Evolutionary conservation across 2,797 vertebrate species (phyloP), one percentile per base, ranked within the genome.

Genomic region (Trachurus trachurus): DNA sequence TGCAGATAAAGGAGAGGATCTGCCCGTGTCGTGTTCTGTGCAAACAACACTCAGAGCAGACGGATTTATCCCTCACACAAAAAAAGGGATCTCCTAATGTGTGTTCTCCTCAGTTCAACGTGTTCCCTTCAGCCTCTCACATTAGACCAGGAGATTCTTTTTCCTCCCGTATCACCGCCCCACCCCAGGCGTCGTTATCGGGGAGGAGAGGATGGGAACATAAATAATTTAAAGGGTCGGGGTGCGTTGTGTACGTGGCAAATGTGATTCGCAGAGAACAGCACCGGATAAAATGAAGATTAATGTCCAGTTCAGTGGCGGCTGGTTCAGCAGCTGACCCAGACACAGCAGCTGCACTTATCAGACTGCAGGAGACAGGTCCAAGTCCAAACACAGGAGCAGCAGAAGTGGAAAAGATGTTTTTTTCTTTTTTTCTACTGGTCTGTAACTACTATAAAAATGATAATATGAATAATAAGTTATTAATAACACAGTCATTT

Each of bases 261-360:
- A 90, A 84, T 76, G 74, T 66, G 82, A 87, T 90, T 80, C 68
- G 63, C 65, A 61, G 72, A 60, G 68, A 84, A 65, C 59, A 39
- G 19, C 16, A 8, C 15, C 2, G 54, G 58, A 72, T 88, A 58
- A 87, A 78, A 87, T 85, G 59, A 83, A 89, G 83, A 89, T 75
- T 31, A 80, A 86, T 86, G 78, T 71, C 66, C 67, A 3, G 69
- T 63, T 81, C 66, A 53, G 17, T 5, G 9, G 31, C 6, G 22
- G 37, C 49, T 74, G 54, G 50, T 65, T 47, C 50, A 76, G 68
- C 58, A 3, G 54, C 68, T 78, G 87, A 87, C 72, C 87, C 37
- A 45, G 60, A 47, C 62, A 19, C 58, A 29, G 64, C 54, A 34
- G 80, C 57, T 56, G 57, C 11, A 73, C 54, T 71, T 54, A 53